Evolutionary conservation across 2,797 vertebrate genomes (phyloP).

Genomic region (Manis crassicaudata): DNA sequence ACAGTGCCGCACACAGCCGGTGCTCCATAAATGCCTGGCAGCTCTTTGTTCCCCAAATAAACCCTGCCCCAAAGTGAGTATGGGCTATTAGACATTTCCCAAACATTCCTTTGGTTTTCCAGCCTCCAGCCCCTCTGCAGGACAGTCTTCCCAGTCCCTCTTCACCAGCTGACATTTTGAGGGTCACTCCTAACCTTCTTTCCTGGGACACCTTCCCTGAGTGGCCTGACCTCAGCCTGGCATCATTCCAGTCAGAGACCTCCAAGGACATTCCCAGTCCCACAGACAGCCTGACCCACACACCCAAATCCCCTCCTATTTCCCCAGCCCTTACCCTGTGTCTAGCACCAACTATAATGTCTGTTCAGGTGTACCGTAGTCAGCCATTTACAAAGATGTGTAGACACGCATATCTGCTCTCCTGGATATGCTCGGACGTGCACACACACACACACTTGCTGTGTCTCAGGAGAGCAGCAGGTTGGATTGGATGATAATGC

Average conservation of each 20-base stretch:
- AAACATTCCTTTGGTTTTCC: background rate
- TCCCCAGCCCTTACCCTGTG: background rate
- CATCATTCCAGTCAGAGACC: background rate
- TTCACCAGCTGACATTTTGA: background rate
- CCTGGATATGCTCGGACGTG: background rate
- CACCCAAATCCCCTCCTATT: background rate
- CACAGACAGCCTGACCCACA: background rate
- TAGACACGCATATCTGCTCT: accelerated
- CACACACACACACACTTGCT: accelerated
- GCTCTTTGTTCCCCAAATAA: background rate
- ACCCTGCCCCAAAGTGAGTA: background rate
- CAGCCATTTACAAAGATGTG: background rate
- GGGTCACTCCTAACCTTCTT: background rate
- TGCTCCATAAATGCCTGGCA: background rate
- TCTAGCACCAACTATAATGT: background rate
- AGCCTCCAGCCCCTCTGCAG: background rate
- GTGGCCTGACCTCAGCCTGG: background rate
- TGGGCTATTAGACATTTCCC: background rate
- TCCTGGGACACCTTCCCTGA: background rate
- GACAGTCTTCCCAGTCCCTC: background rate
- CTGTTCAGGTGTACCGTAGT: background rate
- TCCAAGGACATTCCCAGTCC: background rate
- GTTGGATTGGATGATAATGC: background rate
- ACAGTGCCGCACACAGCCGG: background rate
- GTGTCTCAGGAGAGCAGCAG: background rate